Percentiles rank a stretch among this genome's conserved stretches.
These are phyloP conservation scores for Cisticola juncidis DNA, from an alignment of 2,113 vertebrate species.

Conservation along the genomic window DNA sequence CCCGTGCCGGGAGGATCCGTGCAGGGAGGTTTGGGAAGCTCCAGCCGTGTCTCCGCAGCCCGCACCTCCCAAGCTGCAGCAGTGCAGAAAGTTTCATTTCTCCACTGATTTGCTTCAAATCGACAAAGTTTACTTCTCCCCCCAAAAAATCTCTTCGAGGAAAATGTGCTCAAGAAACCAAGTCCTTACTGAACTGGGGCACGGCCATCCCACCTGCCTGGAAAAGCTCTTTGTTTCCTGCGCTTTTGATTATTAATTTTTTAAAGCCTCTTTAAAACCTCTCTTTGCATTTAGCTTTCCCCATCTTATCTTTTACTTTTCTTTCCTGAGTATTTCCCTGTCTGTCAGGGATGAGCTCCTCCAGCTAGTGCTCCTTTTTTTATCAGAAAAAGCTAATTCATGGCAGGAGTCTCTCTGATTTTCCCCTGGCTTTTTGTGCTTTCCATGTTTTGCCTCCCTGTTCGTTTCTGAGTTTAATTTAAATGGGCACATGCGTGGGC, in stretches of 20 bases:
- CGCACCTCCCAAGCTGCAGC: not conserved
- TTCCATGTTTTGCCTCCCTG: not conserved
- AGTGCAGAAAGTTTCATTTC: not conserved
- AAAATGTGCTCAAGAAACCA: not conserved
- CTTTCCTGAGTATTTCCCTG: not conserved
- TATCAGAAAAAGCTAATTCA: not conserved
- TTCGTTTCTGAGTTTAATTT: conserved; percentile 33
- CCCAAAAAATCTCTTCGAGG: not conserved
- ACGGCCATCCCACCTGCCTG: not conserved
- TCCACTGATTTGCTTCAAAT: not conserved
- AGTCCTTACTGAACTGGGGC: not conserved
- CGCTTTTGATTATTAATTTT: not conserved
- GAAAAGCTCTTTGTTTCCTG: conserved; percentile 28
- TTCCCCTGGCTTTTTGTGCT: not conserved
- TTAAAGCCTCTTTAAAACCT: not conserved
- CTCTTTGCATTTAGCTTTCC: not conserved
- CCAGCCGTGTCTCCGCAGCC: fast-evolving
- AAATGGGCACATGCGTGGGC: not conserved
- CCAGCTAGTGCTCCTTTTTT: not conserved
- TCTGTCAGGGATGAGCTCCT: not conserved
- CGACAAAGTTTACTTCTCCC: not conserved
- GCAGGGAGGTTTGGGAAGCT: not conserved
- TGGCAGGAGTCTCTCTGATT: not conserved
- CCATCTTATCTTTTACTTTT: not conserved
- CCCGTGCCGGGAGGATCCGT: not conserved